Evolutionary conservation across 2,888 invertebrate genomes (phyloP), one percentile per base, ranked within the genome.

Genomic region (Eubasilissa splendida): DNA sequence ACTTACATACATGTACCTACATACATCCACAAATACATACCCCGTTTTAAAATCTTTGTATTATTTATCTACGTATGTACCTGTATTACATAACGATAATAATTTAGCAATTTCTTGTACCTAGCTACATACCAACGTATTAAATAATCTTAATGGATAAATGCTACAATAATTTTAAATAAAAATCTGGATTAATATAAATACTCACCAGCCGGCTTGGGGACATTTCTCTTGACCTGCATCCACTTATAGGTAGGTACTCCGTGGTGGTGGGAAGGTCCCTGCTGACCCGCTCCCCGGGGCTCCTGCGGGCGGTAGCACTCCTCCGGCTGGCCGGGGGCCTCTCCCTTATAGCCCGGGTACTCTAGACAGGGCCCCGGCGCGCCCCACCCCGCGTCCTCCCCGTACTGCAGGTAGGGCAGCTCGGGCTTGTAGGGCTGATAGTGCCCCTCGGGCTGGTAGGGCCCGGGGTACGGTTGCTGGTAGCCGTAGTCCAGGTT

Each of bases 161-260:
- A 56, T 56, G n/a, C 10, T 56, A 22, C 22, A 22, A 22, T 1
- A 22, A 22, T 22, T 22, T 22, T 1, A 22, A 22, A 22, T 22
- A 22, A 22, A 22, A 22, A 22, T 22, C 22, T n/a, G n/a, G 22
- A 22, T 22, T 22, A 7, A 42, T 71, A 65, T 50, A 76, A 31
- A 65, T 68, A 89, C 94, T 93, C 88, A 96, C 97, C 95, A 88
- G 95, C 91, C 85, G 98, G 97, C 90, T 98, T 98, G 74, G 98
- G 97, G 85, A 97, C 96, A 89, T 97, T 98, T 88, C 99, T 92
- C 90, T 99, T 99, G 86, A 99, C 96, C 91, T 98, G 98, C 99
- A 99, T 99, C 99, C 99, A 99, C 88, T 99, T 98, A 89, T 98
- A 99, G 0, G 98, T 97, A 42, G 97, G 97, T 82, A 97, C 93